Conservation (phyloP, 2,113 vertebrate species). For the Menidia beryllina region DNA sequence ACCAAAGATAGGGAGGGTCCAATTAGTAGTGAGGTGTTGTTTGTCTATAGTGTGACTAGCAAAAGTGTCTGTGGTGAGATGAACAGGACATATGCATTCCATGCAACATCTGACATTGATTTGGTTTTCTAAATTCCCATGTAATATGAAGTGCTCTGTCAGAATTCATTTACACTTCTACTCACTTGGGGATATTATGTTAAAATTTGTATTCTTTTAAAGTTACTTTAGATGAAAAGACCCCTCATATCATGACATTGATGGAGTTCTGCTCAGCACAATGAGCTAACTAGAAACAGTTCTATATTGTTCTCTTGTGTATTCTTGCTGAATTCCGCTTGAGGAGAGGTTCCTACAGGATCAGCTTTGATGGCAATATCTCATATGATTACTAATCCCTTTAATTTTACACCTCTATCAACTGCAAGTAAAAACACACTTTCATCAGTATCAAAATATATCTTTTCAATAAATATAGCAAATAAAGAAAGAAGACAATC, state of each 20-base stretch:
- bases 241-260: neutral
- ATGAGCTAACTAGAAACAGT: neutral
- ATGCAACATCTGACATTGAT: neutral
- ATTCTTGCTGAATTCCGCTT: too few relatives aligned
- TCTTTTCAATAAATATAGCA: too few relatives aligned
- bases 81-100: neutral
- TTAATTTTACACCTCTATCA: too few relatives aligned
- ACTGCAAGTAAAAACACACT: too few relatives aligned
- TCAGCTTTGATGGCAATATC: too few relatives aligned
- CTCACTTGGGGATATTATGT: neutral
- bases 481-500: too few relatives aligned
- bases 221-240: neutral
- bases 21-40: conserved; percentile 18
- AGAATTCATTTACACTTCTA: neutral
- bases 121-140: neutral
- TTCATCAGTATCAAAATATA: too few relatives aligned
- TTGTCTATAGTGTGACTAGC: neutral
- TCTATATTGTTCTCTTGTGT: too few relatives aligned
- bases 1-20: conserved; percentile 31
- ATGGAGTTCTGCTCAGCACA: neutral
- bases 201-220: neutral
- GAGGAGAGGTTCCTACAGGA: too few relatives aligned
- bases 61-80: neutral
- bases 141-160: neutral
- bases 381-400: too few relatives aligned